Percentiles rank a stretch among this genome's conserved stretches.
Evolutionary conservation across 2,113 vertebrate genomes (phyloP).

Genomic region (Donacobius atricapilla): DNA sequence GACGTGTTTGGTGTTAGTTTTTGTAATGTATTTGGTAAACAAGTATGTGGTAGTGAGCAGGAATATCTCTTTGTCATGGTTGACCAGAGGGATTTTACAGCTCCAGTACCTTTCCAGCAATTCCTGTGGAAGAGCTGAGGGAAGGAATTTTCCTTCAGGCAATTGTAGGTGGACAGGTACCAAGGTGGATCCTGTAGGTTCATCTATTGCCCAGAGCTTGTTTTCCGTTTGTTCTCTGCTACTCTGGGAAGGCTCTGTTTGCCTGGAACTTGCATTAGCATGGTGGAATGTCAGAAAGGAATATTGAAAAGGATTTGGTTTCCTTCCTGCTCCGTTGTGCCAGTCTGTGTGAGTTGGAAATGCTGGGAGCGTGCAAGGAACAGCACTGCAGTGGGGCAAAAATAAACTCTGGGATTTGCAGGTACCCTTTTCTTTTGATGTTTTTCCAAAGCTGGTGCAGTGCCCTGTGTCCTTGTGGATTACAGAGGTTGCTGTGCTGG

Average conservation of each 20-base stretch:
- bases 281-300: slow-evolving; percentile 11
- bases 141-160: not conserved
- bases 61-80: not conserved
- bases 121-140: not conserved
- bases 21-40: not conserved
- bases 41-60: not conserved
- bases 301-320: not conserved
- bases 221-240: not conserved
- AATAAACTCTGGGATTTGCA: not conserved
- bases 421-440: not conserved
- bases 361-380: not conserved
- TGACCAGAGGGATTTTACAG: not conserved
- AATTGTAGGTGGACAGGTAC: not conserved
- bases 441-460: not conserved
- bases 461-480: not conserved
- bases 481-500: not conserved
- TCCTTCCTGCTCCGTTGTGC: not conserved
- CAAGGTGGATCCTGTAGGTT: not conserved
- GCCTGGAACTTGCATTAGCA: not conserved
- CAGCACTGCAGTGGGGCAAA: not conserved
- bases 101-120: not conserved
- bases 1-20: not conserved
- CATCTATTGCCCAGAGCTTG: not conserved
- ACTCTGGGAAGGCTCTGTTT: not conserved
- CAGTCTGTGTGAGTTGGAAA: not conserved